Evolutionary conservation across 1,140 invertebrate species (phyloP), one percentile per base, ranked within the genome.

Genomic region (Pogonus chalceus): DNA sequence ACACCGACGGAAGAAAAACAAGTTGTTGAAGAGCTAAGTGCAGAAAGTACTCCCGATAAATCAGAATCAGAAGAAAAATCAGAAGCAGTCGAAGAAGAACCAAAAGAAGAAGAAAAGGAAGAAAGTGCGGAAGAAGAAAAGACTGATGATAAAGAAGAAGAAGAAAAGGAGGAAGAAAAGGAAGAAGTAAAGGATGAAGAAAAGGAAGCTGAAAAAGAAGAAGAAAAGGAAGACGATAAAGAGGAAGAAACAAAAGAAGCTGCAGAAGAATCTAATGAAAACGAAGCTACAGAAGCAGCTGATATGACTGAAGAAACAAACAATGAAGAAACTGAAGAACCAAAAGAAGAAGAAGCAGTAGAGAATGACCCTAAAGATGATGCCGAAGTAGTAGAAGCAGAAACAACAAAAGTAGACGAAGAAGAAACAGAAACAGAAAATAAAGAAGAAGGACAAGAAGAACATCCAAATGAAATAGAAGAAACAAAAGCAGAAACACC

Each of bases 211-310:
- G 23, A 37, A 51, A 24, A 23, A 52, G 43, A 53, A 49, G 14
- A 2, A 1, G n/a, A 50, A 54, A 54, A 57, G 26, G 43, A 54
- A 10, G 58, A 59, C 47, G 37, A 16, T 26, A 57, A 58, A 14
- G 54, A 66, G 54, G 66, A 65, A 60, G 66, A 67, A 35, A 63
- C 67, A 35, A 64, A 63, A 53, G 67, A 72, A 60, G 58, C 60
- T 46, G 61, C 68, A 58, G 63, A 71, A 52, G 70, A 68, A 51
- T 68, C 65, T 58, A 69, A 69, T 65, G 62, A 21, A 35, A 35
- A 52, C 9, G 52, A 26, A 3, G 20, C 23, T n/a, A 22, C 49
- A 10, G 53, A 43, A 39, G 14, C 24, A 37, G 55, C 10, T n/a
- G 23, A 47, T 37, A 14, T 21, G 14, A 7, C 49, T 50, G 55